Percentiles rank a stretch among this genome's conserved stretches.
These are phyloP conservation scores for Drosophila nr. perissopoda DNA, from an alignment of 2,888 invertebrate genomes.

Conservation along the genomic window DNA sequence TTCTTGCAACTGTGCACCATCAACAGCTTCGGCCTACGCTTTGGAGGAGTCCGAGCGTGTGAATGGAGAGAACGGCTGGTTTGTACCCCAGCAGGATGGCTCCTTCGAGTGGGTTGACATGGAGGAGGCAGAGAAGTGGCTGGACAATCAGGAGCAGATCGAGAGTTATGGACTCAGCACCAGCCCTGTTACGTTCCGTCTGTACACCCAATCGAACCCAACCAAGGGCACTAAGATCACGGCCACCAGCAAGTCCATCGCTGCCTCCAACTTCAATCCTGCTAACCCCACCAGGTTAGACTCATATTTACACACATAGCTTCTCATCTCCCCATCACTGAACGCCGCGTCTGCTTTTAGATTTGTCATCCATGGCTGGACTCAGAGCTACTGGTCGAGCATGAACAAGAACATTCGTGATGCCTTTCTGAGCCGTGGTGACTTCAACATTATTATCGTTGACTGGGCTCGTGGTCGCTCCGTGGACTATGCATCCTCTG, in stretches of 20 bases:
- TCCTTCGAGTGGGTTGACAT: constrained; percentile 64
- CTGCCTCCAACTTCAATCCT: constrained; percentile 61
- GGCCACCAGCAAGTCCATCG: constrained; percentile 47
- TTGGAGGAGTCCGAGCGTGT: constrained; percentile 57
- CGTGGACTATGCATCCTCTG: constrained; percentile 87
- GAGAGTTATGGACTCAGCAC: constrained; percentile 45
- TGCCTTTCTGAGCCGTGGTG: constrained; percentile 86
- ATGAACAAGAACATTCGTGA: constrained; percentile 73
- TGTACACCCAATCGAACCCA: constrained; percentile 76
- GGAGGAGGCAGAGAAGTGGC: constrained; percentile 58
- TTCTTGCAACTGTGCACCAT: background rate
- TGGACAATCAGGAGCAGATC: constrained; percentile 44
- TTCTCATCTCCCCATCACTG: background rate
- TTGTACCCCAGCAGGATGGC: constrained; percentile 67
- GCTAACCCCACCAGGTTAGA: constrained; percentile 60
- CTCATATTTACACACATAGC: background rate
- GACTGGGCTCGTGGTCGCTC: constrained; percentile 87
- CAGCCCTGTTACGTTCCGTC: constrained; percentile 62
- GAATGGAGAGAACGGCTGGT: constrained; percentile 75
- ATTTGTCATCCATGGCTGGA: constrained; percentile 87
- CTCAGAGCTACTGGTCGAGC: constrained; percentile 85
- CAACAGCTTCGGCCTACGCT: constrained; percentile 48
- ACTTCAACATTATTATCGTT: constrained; percentile 87
- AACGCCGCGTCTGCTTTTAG: constrained; percentile 33
- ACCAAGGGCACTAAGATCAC: constrained; percentile 58